These are phyloP conservation scores for Pyrocephalus nanus DNA, from an alignment of 2,797 vertebrate species.

Conservation along the genomic window DNA sequence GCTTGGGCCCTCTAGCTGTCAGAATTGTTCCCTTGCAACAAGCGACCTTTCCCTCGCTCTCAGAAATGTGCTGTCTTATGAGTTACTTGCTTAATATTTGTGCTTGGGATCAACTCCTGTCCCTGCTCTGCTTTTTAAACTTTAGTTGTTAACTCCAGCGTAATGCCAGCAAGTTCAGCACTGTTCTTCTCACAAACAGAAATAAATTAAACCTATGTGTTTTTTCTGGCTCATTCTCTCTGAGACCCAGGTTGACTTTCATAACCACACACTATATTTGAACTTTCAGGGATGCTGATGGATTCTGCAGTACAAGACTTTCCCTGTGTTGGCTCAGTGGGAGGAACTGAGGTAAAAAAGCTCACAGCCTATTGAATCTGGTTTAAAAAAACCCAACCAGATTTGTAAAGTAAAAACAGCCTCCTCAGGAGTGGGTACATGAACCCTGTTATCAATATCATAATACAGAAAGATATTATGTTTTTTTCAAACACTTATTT, in stretches of 20 bases:
- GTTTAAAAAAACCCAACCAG: background rate
- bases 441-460: background rate
- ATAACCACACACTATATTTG: constrained; percentile 4
- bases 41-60: background rate
- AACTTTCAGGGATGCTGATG: constrained; percentile 28
- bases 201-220: constrained; percentile 9
- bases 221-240: constrained; percentile 15
- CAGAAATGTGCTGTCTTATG: background rate
- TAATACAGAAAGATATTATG: background rate
- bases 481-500: background rate
- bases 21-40: background rate
- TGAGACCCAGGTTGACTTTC: background rate
- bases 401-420: background rate
- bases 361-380: background rate
- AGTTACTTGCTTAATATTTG: constrained; percentile 7
- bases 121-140: background rate
- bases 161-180: background rate
- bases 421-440: background rate
- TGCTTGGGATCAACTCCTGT: background rate
- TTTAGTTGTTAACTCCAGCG: background rate
- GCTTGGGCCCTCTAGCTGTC: background rate
- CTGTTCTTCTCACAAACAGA: background rate
- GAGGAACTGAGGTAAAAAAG: constrained; percentile 1
- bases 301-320: background rate
- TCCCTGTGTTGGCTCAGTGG: background rate